These are phyloP conservation scores for Psephotus haematonotus DNA, from an alignment of 2,113 vertebrate species.

Conservation along the genomic window DNA sequence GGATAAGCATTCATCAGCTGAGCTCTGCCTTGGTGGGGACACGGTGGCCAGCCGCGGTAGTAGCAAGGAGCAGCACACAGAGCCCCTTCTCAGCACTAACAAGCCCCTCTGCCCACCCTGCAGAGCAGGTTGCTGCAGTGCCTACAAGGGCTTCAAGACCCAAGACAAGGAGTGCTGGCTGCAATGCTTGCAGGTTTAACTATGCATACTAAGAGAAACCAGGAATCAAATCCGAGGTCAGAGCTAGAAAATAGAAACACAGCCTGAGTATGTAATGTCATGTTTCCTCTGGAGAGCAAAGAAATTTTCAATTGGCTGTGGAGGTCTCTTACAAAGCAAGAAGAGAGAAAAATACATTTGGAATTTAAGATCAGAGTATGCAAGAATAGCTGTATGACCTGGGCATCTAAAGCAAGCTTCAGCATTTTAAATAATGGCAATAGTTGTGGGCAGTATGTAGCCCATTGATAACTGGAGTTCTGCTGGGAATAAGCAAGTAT, in stretches of 20 bases:
- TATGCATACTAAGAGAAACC: background rate
- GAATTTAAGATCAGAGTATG: background rate
- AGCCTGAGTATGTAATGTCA: background rate
- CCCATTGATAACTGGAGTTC: background rate
- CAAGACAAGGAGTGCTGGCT: background rate
- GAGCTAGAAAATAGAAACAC: background rate
- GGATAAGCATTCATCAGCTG: background rate
- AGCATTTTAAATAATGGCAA: background rate
- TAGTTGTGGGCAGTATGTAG: background rate
- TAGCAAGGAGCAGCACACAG: background rate
- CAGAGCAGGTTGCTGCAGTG: background rate
- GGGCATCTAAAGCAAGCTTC: background rate
- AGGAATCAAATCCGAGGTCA: background rate
- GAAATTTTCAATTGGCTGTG: background rate
- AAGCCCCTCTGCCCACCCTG: background rate
- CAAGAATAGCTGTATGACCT: background rate
- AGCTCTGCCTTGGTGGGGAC: background rate
- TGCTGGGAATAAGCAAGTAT: background rate
- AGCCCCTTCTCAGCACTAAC: background rate
- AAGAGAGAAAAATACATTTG: background rate
- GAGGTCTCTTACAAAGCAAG: background rate
- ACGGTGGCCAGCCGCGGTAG: accelerated
- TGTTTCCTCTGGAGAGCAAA: background rate
- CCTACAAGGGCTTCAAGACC: background rate
- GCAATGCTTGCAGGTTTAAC: background rate